Evolutionary conservation across 1,140 invertebrate species (phyloP), one percentile per base, ranked within the genome.

Genomic region (Drosophila ambigua): DNA sequence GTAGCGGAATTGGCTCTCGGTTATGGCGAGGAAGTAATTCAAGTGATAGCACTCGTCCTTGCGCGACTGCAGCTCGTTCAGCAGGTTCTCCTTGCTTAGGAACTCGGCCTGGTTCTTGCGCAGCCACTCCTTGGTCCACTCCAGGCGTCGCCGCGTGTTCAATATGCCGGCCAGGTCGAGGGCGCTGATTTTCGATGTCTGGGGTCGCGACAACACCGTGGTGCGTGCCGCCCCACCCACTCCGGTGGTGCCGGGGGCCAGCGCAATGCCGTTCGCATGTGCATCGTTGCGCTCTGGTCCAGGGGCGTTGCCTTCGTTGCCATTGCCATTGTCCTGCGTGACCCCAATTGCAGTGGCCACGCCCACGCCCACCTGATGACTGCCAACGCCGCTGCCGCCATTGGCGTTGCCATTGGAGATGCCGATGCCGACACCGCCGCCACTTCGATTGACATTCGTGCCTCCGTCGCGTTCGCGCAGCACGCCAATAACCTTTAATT

Each of bases 21-120:
- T 91, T 69, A 91, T 91, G 77, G 85, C 77, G 64, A 91, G 88
- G 69, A 91, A 91, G 76, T 87, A 89, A 91, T 91, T 91, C 66
- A 91, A 77, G 71, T 91, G 85, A 51, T 91, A 91, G 69, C 82
- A 89, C 53, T 91, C 90, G n/a, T 90, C 85, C 54, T 81, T 91
- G 41, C 89, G 85, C 48, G 90, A 90, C 69, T 90, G 83, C 64
- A 91, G 72, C 41, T 90, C 90, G 39, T 81, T 90, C 0, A 85
- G 76, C 49, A 91, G 54, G 49, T 91, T 91, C 64, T 91, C 90
- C 60, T 89, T 91, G 72, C 80, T 89, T 1, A 90, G 67, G 39
- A 91, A 90, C 31, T 91, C 85, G 20, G 80, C 72, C 61, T 91
- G 90, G 54, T 91, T 91, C 41, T 91, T 91, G 62, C 81, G 85